Percentiles rank a stretch among this genome's conserved stretches.
Conservation (phyloP, 1,140 invertebrate species). For the Caenorhabditis latens region DNA sequence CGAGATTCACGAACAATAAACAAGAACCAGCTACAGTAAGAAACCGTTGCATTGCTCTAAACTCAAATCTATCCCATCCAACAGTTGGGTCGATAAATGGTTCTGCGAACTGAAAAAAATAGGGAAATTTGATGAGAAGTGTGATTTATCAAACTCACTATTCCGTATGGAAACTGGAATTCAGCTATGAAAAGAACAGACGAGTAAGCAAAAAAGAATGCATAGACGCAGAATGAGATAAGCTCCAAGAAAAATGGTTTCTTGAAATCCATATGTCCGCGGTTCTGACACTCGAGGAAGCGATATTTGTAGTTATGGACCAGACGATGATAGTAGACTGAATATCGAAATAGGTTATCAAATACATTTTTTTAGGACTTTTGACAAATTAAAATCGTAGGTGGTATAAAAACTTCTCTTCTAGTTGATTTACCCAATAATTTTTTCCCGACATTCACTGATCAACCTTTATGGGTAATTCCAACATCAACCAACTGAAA, state of each 20-base stretch:
- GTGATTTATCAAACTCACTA: background rate
- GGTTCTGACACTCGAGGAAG: background rate
- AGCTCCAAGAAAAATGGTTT: background rate
- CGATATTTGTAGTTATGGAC: constrained; percentile 15
- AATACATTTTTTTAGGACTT: too few relatives aligned
- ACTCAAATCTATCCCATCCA: too few relatives aligned
- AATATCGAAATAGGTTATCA: too few relatives aligned
- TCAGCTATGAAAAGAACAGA: background rate
- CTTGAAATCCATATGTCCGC: background rate
- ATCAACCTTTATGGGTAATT: too few relatives aligned
- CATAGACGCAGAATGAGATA: background rate
- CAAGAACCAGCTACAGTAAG: too few relatives aligned
- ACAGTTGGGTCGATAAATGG: background rate
- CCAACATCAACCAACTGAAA: too few relatives aligned
- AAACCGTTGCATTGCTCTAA: too few relatives aligned
- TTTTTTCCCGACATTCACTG: too few relatives aligned
- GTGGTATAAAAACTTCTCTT: too few relatives aligned
- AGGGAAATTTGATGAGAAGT: background rate
- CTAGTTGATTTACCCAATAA: too few relatives aligned
- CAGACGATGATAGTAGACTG: constrained; percentile 9
- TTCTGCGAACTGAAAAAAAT: background rate
- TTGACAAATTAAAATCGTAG: too few relatives aligned
- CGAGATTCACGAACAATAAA: too few relatives aligned
- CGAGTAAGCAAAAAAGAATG: background rate
- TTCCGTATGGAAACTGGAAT: background rate